Percentiles rank a stretch among this genome's conserved stretches.
Conservation (phyloP, 2,888 invertebrate genomes). For the Podotricha telesiphe region DNA sequence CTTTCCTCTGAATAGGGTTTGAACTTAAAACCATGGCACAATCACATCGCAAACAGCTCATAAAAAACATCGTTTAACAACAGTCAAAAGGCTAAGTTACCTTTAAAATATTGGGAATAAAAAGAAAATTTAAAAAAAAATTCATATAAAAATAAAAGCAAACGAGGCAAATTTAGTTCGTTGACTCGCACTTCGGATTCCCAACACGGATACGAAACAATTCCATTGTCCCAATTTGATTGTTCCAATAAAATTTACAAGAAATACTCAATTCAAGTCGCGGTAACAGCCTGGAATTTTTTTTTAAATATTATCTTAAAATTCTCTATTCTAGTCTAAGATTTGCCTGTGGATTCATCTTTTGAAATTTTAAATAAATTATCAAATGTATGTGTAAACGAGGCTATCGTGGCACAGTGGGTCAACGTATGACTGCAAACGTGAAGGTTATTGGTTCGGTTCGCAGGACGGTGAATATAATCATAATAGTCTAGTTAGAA, state of each 20-base stretch:
- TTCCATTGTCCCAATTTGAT: constrained; percentile 41
- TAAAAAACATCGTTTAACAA: no score
- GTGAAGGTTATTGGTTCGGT: background rate
- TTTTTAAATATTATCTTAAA: constrained; percentile 3
- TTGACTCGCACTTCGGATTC: constrained; percentile 30
- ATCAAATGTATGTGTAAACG: no score
- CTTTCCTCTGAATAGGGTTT: no score
- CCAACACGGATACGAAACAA: constrained; percentile 40
- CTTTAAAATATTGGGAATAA: background rate
- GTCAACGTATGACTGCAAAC: background rate
- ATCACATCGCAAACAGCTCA: no score
- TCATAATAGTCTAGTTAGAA: no score
- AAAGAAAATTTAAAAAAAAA: background rate
- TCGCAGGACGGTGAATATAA: no score
- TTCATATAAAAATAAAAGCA: constrained; percentile 20
- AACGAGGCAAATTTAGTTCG: constrained; percentile 24
- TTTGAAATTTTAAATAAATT: background rate
- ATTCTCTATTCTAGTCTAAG: background rate
- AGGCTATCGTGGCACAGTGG: background rate
- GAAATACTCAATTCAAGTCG: constrained; percentile 38
- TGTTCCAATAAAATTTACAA: constrained; percentile 40
- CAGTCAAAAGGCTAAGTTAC: background rate
- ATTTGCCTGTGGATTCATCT: background rate
- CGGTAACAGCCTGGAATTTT: constrained; percentile 26
- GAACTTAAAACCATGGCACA: no score